Evolutionary conservation across 2,797 vertebrate species (phyloP).

Genomic region (Myotis pilosus): DNA sequence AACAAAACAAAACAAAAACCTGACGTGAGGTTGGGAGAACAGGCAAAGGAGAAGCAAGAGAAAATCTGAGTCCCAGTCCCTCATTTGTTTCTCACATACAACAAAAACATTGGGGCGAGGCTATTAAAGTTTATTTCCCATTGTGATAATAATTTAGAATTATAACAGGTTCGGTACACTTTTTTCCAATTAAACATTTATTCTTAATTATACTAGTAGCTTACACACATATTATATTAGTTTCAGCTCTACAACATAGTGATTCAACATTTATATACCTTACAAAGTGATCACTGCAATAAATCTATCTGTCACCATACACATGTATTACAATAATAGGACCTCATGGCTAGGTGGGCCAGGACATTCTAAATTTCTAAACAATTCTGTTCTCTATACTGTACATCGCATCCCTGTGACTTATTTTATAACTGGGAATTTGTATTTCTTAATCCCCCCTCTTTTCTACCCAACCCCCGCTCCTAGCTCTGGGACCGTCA

Average conservation of each 20-base stretch:
- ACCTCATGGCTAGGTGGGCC: neutral
- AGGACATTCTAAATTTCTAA: slow-evolving; percentile 12
- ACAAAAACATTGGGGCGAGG: neutral
- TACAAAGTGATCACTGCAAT: neutral
- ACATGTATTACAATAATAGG: neutral
- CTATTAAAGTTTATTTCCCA: neutral
- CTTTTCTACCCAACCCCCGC: neutral
- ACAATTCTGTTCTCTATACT: neutral
- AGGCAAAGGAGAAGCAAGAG: neutral
- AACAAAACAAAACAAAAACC: neutral
- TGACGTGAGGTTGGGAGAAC: neutral
- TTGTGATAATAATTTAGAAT: neutral
- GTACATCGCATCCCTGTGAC: neutral
- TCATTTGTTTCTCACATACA: neutral
- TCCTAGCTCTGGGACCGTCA: neutral
- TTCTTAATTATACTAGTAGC: neutral
- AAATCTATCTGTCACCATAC: neutral
- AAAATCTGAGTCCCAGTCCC: neutral
- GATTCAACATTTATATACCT: neutral
- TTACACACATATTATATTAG: neutral
- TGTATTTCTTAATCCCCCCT: neutral
- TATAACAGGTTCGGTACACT: neutral
- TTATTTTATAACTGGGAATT: neutral
- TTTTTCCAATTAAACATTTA: neutral
- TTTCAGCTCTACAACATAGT: neutral